These are phyloP conservation scores for Oeneis ivallda DNA, from an alignment of 2,888 invertebrate species.

Conservation along the genomic window DNA sequence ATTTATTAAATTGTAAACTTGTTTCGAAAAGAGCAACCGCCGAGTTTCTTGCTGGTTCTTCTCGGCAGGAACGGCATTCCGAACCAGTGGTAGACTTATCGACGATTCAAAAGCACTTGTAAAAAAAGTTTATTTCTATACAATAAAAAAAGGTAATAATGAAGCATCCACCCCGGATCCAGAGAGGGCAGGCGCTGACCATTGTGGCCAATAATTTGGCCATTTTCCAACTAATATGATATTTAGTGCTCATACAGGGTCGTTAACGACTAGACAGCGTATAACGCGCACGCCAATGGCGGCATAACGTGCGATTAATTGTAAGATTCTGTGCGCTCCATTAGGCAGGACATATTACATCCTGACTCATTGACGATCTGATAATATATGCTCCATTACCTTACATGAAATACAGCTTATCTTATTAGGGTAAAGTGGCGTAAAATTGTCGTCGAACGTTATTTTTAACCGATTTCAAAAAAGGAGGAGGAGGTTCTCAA, in stretches of 20 bases:
- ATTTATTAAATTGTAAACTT: too few species aligned
- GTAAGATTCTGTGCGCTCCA: slow-evolving; percentile 8
- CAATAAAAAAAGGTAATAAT: too few species aligned
- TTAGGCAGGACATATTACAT: not conserved
- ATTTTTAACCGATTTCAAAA: too few species aligned
- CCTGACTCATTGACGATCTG: slow-evolving; percentile 2
- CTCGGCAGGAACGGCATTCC: too few species aligned
- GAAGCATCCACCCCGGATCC: not conserved
- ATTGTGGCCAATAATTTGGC: slow-evolving; percentile 4
- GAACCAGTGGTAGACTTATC: too few species aligned
- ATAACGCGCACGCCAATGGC: not conserved
- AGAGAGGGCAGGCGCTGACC: not conserved
- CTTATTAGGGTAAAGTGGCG: too few species aligned
- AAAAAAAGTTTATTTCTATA: too few species aligned
- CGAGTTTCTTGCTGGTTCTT: too few species aligned
- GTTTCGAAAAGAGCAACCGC: too few species aligned
- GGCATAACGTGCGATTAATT: slow-evolving; percentile 6
- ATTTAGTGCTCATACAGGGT: not conserved
- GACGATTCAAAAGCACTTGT: too few species aligned
- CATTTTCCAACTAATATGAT: slow-evolving; percentile 11
- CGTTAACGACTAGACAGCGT: not conserved
- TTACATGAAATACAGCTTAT: not conserved
- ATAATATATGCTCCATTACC: not conserved
- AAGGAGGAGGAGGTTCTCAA: too few species aligned
- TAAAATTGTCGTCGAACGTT: too few species aligned